Percentiles rank a stretch among this genome's conserved stretches.
Conservation (phyloP, 2,888 invertebrate genomes). For the Leptopterna dolabrata region DNA sequence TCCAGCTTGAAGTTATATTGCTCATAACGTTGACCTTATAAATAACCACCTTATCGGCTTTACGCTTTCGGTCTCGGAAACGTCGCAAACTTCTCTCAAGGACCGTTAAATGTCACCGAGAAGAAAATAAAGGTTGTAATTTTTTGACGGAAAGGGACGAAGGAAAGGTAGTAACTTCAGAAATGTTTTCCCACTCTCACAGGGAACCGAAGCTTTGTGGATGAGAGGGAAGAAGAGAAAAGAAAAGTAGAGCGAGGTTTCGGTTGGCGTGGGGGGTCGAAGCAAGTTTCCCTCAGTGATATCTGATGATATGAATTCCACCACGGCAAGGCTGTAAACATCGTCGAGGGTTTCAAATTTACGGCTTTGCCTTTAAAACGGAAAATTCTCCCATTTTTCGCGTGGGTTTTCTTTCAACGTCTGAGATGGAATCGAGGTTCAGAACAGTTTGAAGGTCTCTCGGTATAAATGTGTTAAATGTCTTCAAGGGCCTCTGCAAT, state of each 20-base stretch:
- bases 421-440: neutral
- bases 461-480: neutral
- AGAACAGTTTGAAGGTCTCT: neutral
- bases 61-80: neutral
- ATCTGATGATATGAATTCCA: conserved; percentile 1
- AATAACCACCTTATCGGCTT: neutral
- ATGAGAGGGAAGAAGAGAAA: neutral
- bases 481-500: neutral
- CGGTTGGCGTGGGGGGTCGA: neutral
- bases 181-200: neutral
- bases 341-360: neutral
- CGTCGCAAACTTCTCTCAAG: neutral
- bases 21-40: neutral
- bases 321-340: neutral
- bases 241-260: neutral
- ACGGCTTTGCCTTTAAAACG: neutral
- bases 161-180: neutral
- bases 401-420: neutral
- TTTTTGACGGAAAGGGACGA: neutral
- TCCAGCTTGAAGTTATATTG: neutral
- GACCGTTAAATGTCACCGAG: neutral
- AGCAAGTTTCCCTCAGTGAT: neutral
- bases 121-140: neutral
- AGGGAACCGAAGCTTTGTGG: neutral
- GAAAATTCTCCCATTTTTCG: neutral